phyloP scores from a whole-genome alignment of 2,797 vertebrate species.

The Agapornis canus region DNA sequence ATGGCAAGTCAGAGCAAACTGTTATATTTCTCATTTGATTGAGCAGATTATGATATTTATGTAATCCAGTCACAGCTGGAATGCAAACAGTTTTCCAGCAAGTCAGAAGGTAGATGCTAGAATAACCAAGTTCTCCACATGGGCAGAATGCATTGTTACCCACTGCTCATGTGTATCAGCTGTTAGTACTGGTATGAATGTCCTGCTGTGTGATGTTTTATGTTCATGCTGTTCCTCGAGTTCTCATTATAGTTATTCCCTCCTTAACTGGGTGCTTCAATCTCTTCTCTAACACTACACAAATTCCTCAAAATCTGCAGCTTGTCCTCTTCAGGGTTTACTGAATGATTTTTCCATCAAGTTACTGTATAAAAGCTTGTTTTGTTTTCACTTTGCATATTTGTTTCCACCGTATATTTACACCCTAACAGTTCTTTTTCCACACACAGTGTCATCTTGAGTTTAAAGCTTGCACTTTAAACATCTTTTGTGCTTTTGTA shows the following conservation, averaged over 20 bases:
- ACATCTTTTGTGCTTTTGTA: background rate
- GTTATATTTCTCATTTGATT: background rate
- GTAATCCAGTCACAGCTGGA: background rate
- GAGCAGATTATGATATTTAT: rapidly evolving
- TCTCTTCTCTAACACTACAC: background rate
- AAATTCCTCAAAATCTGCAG: background rate
- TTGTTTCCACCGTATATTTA: background rate
- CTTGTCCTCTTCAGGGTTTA: background rate
- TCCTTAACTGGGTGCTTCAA: background rate
- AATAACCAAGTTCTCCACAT: background rate
- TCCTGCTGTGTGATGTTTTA: background rate
- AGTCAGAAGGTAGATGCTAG: background rate
- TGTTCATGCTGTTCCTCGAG: background rate
- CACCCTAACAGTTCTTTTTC: background rate
- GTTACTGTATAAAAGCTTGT: background rate
- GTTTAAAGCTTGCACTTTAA: background rate
- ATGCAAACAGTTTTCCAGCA: background rate
- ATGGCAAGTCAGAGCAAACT: background rate
- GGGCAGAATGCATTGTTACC: background rate
- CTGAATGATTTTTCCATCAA: background rate
- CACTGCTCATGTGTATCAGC: background rate
- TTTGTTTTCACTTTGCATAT: background rate
- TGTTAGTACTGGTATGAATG: background rate
- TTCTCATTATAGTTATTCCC: background rate
- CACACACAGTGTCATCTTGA: rapidly evolving